phyloP scores from a whole-genome alignment of 2,113 vertebrate genomes.

The Gobiocypris rarus region DNA sequence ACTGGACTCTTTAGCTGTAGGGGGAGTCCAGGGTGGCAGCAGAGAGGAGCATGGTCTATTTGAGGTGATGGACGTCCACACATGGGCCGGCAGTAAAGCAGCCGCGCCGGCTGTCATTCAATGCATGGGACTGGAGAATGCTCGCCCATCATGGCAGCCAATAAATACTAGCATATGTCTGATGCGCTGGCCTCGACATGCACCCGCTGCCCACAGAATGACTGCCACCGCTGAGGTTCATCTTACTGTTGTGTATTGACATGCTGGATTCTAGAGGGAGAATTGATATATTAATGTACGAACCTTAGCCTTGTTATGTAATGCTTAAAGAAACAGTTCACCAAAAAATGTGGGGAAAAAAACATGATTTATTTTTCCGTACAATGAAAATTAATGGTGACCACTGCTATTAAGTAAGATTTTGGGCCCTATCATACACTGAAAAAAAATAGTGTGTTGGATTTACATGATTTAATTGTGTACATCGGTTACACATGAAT shows the following conservation, averaged over 20 bases:
- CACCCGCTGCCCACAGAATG: neutral
- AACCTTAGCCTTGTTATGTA: neutral
- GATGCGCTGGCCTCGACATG: conserved; percentile 8
- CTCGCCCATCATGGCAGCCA: conserved; percentile 41
- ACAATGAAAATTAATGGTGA: neutral
- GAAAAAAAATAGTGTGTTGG: too few species aligned
- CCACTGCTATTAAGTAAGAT: neutral
- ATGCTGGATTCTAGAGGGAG: neutral
- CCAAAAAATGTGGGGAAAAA: too few species aligned
- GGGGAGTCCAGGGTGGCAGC: conserved; percentile 46
- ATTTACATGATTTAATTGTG: too few species aligned
- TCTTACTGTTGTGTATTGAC: conserved; percentile 23
- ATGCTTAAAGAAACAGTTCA: neutral
- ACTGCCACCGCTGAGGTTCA: neutral
- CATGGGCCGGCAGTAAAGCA: conserved; percentile 60
- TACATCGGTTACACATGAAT: too few species aligned
- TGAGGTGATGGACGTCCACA: conserved; percentile 77
- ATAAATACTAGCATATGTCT: conserved; percentile 53
- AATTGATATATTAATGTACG: neutral
- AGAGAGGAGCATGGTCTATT: conserved; percentile 57
- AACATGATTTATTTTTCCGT: neutral
- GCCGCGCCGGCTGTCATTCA: conserved; percentile 63
- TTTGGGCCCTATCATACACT: too few species aligned
- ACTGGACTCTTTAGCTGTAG: conserved; percentile 59
- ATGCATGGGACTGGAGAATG: conserved; percentile 54